Evolutionary conservation across 2,888 invertebrate genomes (phyloP).

Genomic region (Allygus modestus): DNA sequence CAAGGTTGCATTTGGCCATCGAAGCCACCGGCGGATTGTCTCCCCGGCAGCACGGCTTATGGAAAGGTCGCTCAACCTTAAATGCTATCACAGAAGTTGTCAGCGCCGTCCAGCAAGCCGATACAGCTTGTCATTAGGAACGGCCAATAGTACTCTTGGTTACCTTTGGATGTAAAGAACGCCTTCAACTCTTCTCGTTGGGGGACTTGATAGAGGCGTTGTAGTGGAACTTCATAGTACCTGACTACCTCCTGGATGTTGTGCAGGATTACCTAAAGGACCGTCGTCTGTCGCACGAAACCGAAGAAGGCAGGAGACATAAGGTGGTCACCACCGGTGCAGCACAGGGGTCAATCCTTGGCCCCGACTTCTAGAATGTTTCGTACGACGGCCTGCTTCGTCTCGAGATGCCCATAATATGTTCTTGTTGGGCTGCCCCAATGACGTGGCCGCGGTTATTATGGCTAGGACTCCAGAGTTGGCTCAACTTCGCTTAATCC

Average conservation of each 20-base stretch:
- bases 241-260: constrained; percentile 66
- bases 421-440: constrained; percentile 66
- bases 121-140: constrained; percentile 26
- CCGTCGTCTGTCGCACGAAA: constrained; percentile 64
- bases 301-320: constrained; percentile 58
- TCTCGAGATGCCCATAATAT: constrained; percentile 56
- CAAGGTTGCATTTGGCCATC: constrained; percentile 67
- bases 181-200: constrained; percentile 69
- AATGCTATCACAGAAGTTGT: constrained; percentile 64
- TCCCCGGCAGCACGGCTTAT: constrained; percentile 67
- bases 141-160: constrained; percentile 65
- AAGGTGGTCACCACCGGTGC: constrained; percentile 65
- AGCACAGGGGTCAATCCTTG: constrained; percentile 67
- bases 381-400: constrained; percentile 67
- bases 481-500: constrained; percentile 60
- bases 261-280: constrained; percentile 67
- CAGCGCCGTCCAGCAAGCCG: constrained; percentile 35
- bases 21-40: constrained; percentile 65
- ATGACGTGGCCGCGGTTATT: constrained; percentile 66
- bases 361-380: constrained; percentile 69
- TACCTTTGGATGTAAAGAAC: constrained; percentile 63
- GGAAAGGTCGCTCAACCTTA: constrained; percentile 66
- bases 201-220: constrained; percentile 65
- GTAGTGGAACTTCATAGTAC: constrained; percentile 55
- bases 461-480: constrained; percentile 55